phyloP scores from a whole-genome alignment of 2,888 invertebrate species.

The Lasius platythorax region DNA sequence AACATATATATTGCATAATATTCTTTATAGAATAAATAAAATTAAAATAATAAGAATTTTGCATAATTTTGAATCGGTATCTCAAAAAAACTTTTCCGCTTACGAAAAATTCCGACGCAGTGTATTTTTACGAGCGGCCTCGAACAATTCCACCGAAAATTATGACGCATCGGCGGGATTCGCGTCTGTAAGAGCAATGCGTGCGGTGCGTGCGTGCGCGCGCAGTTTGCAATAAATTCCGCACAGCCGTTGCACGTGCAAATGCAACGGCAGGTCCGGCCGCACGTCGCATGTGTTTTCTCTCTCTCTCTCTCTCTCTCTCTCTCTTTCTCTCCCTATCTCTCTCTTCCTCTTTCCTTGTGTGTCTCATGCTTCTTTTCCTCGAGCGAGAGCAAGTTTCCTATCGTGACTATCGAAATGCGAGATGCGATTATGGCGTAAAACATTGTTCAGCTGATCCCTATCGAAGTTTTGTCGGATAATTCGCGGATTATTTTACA shows the following conservation, averaged over 20 bases:
- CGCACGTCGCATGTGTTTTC: conserved; percentile 23
- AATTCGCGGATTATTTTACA: background rate
- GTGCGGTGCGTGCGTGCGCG: conserved; percentile 25
- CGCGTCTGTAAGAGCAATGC: conserved; percentile 49
- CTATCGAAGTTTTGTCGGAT: background rate
- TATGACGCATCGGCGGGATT: conserved; percentile 66
- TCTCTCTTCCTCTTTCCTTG: background rate
- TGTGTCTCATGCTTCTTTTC: conserved; percentile 48
- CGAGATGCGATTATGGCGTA: background rate
- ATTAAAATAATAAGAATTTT: background rate
- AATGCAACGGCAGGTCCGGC: conserved; percentile 34
- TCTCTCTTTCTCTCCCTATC: no score
- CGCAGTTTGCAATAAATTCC: conserved; percentile 63
- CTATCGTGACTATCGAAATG: conserved; percentile 31
- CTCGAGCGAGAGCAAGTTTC: conserved; percentile 56
- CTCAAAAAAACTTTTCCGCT: background rate
- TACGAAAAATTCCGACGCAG: background rate
- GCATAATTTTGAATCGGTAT: background rate
- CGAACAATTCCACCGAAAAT: conserved; percentile 59
- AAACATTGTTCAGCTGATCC: conserved; percentile 19
- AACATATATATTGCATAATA: background rate
- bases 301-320: background rate
- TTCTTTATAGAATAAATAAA: background rate
- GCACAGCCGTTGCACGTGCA: conserved; percentile 46
- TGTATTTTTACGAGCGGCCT: conserved; percentile 33